Base-by-base conservation (phyloP, 2,113 vertebrate genomes). In the Hippopotamus amphibius region DNA sequence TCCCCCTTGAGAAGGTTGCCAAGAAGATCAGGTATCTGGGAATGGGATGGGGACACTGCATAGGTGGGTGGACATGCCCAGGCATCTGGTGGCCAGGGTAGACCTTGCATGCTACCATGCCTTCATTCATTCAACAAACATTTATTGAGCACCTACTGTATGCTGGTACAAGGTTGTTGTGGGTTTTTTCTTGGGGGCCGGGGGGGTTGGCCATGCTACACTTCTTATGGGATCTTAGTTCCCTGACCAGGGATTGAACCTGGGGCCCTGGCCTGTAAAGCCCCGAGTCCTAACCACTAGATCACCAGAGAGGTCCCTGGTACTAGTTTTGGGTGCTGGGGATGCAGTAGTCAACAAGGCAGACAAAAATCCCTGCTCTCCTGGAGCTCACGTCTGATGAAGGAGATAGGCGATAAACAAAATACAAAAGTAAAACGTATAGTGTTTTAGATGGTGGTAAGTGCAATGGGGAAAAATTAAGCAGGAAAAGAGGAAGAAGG, bases 1-100 rank as follows among this genome's bases (percentile, higher is more conserved):
- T 98, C 9, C 99, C 99, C 33, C 98, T 99, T 50, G 98, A 99
- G 95, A 99, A 99, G 0, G 99, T 99, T 97, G 99, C 99, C 19
- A 98, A 98, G 69, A 99, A 99, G 87, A 97, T 98, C 98, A 99
- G 99, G 99, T 99, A 95, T 85, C 71, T 28, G 55, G 63, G 55
- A 59, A 37, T 30, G 37, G 21, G 63, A 33, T 2, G 0, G 76
- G 3, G 28, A 6, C 22, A 3, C 22, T 13, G n/a, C 33, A 6
- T 0, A 28, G 3, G 22, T 57, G 48, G 24, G 8, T 68, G 57
- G 55, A 14, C 21, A 69, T 63, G 26, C 3, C 55, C 0, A 0
- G 24, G 10, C 63, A 41, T 43, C 4, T n/a, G 50, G 28, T 26
- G 57, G 28, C 59, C n/a, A 7, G n/a, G 41, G 66, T 37, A 17